phyloP scores from a whole-genome alignment of 2,797 vertebrate genomes.

The Coluber constrictor region DNA sequence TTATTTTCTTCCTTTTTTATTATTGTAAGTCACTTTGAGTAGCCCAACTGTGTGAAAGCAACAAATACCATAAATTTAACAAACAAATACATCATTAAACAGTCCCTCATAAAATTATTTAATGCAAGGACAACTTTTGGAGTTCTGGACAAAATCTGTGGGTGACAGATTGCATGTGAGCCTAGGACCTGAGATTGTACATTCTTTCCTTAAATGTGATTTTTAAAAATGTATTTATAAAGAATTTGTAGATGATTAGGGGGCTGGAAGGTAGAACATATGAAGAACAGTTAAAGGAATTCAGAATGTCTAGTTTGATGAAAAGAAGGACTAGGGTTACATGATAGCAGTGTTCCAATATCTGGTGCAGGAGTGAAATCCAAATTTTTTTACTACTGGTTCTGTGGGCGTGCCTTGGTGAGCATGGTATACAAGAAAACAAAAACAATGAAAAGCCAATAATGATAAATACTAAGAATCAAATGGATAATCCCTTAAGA shows the following conservation, averaged over 20 bases:
- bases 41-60: neutral
- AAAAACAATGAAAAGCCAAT: too few species aligned
- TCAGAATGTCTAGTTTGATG: neutral
- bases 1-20: too few species aligned
- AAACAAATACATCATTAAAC: neutral
- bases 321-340: neutral
- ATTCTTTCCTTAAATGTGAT: neutral
- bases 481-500: too few species aligned
- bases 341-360: too few species aligned
- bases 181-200: neutral
- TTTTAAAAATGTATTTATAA: neutral
- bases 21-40: neutral
- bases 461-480: too few species aligned
- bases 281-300: neutral
- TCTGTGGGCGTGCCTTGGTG: too few species aligned
- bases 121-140: neutral
- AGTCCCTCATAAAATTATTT: neutral
- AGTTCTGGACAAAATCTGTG: neutral
- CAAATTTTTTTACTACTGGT: too few species aligned
- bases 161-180: neutral
- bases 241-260: neutral
- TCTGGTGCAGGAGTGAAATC: too few species aligned
- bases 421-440: too few species aligned
- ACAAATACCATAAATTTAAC: neutral
- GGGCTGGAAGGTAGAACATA: neutral